Conservation (phyloP, 2,113 vertebrate genomes). For the Labrus mixtus region DNA sequence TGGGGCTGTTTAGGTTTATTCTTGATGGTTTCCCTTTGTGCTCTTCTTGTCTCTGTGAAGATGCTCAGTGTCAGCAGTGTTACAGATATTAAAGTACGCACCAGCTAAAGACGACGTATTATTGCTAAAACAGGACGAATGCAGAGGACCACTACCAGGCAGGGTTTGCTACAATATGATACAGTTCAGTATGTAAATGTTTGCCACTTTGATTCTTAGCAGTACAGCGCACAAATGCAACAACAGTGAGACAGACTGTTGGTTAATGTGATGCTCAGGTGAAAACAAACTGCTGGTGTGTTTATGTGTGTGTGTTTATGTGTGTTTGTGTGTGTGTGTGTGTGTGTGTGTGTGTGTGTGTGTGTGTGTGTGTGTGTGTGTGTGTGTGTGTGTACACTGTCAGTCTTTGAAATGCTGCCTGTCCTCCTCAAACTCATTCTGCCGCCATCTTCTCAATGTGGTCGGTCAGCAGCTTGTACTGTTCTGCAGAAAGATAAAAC, state of each 20-base stretch:
- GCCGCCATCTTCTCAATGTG: constrained; percentile 94
- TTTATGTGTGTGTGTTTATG: background rate
- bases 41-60: background rate
- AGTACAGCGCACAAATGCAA: constrained; percentile 16
- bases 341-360: background rate
- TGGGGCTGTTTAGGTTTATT: constrained; percentile 2
- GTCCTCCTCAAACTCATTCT: constrained; percentile 79
- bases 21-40: constrained; percentile 10
- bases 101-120: constrained; percentile 17
- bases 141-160: constrained; percentile 9
- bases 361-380: background rate
- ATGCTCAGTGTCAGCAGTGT: background rate
- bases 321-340: no score
- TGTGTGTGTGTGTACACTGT: background rate
- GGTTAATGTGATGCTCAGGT: background rate
- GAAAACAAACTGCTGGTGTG: background rate
- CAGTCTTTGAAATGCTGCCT: constrained; percentile 19
- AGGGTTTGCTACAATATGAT: constrained; percentile 38
- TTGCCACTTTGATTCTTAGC: background rate
- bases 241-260: background rate
- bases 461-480: constrained; percentile 94
- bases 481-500: constrained; percentile 83
- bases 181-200: constrained; percentile 38
- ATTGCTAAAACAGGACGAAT: constrained; percentile 44
- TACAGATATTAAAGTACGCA: background rate